phyloP scores from a whole-genome alignment of 2,797 vertebrate species.

The Sebastiscus albofasciatus region DNA sequence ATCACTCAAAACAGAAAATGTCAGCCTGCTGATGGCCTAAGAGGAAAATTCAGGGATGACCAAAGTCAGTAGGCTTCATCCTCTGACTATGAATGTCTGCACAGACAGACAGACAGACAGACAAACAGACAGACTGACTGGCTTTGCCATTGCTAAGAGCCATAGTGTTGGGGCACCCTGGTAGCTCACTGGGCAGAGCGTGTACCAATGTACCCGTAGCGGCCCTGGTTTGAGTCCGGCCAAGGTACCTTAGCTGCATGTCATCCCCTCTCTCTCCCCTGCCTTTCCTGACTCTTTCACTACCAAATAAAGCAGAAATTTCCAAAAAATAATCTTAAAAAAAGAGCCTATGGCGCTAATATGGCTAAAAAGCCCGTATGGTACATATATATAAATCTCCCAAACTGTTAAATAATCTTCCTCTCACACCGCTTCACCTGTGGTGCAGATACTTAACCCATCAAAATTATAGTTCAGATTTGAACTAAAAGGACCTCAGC shows the following conservation, averaged over 20 bases:
- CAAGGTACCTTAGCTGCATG: too few species aligned
- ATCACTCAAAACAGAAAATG: not conserved
- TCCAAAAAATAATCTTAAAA: too few species aligned
- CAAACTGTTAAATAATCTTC: not conserved
- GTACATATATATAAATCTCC: not conserved
- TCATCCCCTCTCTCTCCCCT: too few species aligned
- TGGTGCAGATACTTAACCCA: not conserved
- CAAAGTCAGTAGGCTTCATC: not conserved
- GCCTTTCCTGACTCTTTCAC: too few species aligned
- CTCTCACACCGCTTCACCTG: not conserved
- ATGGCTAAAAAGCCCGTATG: not conserved
- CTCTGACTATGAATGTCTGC: not conserved
- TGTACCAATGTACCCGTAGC: not conserved
- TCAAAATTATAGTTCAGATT: constrained; percentile 22
- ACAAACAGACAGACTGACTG: not conserved
- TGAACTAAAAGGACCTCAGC: constrained; percentile 46
- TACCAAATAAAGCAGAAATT: too few species aligned
- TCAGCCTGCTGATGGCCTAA: not conserved
- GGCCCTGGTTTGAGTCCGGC: too few species aligned
- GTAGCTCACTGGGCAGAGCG: not conserved
- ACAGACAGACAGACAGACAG: not conserved
- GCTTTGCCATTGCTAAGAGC: not conserved
- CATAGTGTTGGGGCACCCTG: not conserved
- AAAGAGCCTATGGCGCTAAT: not conserved
- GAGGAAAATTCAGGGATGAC: not conserved